A percentile compares a stretch with the other conserved stretches of the same genome.
Conservation (phyloP, 2,888 invertebrate genomes). For the Podabrus alpinus region DNA sequence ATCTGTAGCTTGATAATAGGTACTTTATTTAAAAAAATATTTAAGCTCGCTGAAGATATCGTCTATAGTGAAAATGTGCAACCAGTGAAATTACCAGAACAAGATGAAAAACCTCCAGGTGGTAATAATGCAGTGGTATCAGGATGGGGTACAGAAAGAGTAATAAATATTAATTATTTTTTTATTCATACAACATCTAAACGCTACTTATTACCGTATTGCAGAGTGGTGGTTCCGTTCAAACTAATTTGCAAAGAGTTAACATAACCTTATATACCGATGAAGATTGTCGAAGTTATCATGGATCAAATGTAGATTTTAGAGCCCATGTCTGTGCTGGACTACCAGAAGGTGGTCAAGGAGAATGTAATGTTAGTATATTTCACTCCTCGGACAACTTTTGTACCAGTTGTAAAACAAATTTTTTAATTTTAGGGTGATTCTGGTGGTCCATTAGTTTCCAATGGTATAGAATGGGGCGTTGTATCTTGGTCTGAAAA, state of each 20-base stretch:
- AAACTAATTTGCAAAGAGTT: slow-evolving; percentile 50
- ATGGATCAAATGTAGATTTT: not conserved
- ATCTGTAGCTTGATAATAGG: not conserved
- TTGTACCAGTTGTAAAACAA: not conserved
- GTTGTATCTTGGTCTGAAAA: slow-evolving; percentile 56
- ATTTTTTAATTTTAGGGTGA: slow-evolving; percentile 14
- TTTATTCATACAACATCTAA: not conserved
- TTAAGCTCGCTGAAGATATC: slow-evolving; percentile 37
- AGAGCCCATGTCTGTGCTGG: slow-evolving; percentile 51
- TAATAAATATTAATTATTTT: not conserved
- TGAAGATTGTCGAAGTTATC: slow-evolving; percentile 8
- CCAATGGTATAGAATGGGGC: slow-evolving; percentile 50
- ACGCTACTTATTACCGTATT: not conserved
- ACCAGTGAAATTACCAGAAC: slow-evolving; percentile 32
- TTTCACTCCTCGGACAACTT: not conserved
- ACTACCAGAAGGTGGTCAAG: slow-evolving; percentile 40
- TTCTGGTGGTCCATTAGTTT: slow-evolving; percentile 55
- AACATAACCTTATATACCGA: slow-evolving; percentile 49
- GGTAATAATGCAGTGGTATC: not conserved
- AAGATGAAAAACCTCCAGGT: slow-evolving; percentile 26
- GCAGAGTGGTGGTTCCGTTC: slow-evolving; percentile 44
- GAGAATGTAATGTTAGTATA: slow-evolving; percentile 46
- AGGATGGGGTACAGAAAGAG: not conserved
- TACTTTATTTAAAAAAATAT: not conserved
- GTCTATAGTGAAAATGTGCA: slow-evolving; percentile 24